Percentiles rank a stretch among this genome's conserved stretches.
Conservation (phyloP, 2,113 vertebrate species). For the Trochalopteron elliotii region DNA sequence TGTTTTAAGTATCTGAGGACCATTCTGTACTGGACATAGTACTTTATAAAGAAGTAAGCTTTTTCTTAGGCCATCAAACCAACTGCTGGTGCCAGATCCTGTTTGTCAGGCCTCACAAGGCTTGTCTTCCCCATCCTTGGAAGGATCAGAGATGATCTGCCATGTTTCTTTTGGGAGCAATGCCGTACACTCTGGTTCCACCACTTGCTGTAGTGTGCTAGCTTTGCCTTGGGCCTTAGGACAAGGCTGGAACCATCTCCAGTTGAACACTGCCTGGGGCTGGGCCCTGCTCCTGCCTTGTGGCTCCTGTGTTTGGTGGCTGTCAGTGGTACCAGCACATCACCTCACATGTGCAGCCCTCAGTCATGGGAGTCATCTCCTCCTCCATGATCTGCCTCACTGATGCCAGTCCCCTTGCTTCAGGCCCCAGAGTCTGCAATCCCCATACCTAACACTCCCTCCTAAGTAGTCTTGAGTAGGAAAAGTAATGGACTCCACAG, state of each 20-base stretch:
- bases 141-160: not conserved
- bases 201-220: rapidly evolving
- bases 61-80: not conserved
- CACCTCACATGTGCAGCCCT: not conserved
- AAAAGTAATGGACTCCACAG: not conserved
- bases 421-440: not conserved
- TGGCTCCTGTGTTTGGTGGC: not conserved
- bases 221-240: not conserved
- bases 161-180: rapidly evolving
- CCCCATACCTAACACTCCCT: not conserved
- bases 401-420: not conserved
- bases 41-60: not conserved
- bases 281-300: not conserved
- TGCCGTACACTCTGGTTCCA: not conserved
- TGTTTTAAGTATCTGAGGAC: not conserved
- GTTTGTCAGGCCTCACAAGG: not conserved
- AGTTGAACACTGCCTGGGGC: too few relatives aligned
- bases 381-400: not conserved
- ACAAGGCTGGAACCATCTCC: not conserved
- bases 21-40: not conserved
- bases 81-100: not conserved
- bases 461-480: not conserved
- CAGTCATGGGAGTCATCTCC: rapidly evolving
- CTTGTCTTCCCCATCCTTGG: not conserved
- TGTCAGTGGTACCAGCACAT: rapidly evolving